These are phyloP conservation scores for Loxodonta africana DNA, from an alignment of 2,113 vertebrate genomes.

Conservation along the genomic window DNA sequence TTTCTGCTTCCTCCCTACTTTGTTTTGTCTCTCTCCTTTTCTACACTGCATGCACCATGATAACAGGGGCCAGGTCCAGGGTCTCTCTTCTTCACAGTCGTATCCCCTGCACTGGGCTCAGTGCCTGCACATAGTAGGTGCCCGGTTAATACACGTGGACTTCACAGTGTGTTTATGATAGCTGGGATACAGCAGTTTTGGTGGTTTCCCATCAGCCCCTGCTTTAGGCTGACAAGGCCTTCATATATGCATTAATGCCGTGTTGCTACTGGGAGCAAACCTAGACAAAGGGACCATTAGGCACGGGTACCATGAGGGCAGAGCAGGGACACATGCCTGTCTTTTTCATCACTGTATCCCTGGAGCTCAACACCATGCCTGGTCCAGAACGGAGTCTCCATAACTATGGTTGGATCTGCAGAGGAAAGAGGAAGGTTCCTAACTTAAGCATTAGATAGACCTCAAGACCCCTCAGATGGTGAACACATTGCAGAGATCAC, in stretches of 20 bases:
- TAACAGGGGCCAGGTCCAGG: not conserved
- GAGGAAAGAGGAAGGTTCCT: not conserved
- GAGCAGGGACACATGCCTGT: not conserved
- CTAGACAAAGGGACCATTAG: not conserved
- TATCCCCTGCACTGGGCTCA: not conserved
- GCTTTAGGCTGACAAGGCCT: not conserved
- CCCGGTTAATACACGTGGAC: accelerated
- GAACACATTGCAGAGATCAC: not conserved
- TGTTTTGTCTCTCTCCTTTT: not conserved
- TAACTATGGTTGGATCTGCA: not conserved
- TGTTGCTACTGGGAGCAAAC: not conserved
- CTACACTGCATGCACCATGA: accelerated
- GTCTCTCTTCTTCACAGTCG: not conserved
- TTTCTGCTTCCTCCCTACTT: accelerated
- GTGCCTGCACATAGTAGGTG: not conserved
- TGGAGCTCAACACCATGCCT: not conserved
- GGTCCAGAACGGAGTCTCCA: not conserved
- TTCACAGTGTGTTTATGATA: accelerated
- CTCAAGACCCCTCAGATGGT: not conserved
- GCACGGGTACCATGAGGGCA: not conserved
- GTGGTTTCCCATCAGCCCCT: accelerated
- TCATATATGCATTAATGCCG: not conserved
- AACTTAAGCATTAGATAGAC: not conserved
- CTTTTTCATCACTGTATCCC: not conserved
- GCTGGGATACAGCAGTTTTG: not conserved